Base-by-base conservation (phyloP, 2,888 invertebrate genomes). In the Phaonia tiefii region DNA sequence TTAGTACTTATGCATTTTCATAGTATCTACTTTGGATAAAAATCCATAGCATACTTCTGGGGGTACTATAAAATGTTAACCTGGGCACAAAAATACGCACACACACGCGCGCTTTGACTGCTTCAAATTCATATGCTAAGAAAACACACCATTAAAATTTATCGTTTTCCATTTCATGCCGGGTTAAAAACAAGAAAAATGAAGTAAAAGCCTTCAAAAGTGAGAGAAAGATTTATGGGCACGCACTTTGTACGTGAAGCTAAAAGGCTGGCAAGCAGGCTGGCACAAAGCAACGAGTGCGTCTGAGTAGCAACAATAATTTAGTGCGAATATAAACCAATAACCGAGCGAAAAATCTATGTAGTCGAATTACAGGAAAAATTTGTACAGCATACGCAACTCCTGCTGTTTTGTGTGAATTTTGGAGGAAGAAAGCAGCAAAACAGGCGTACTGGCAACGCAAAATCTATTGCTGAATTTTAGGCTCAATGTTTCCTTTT, bases 181-280 rank as follows among this genome's bases (percentile, higher is more conserved):
- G 70, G 22, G 65, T 54, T 26, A 44, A 17, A 65, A 46, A 56
- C 25, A 31, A 42, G 15, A 44, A 51, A 37, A 42, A 10, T 11
- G 1, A 42, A 17, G 46, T 2, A 58, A 75, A 66, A 69, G 76
- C 66, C 80, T 73, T 76, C 76, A 69, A 76, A 76, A 80, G 76
- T 73, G 76, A 69, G 76, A 73, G 70, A 63, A 76, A 80, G 80
- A 80, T 76, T 80, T 80, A 80, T 73, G 76, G 65, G 76, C 76
- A 80, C 76, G 76, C 80, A 80, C 70, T 80, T n/a, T 73, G 51
- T 54, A 13, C 54, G 22, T 10, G 54, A 8, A 4, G 17, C 22
- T 11, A 67, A 69, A 31, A 65, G 42, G 17, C 65, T 56, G 66
- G 26, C 63, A 65, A 17, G 63, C 11, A 11, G n/a, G n/a, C n/a